These are phyloP conservation scores for Conus canariensis DNA, from an alignment of 2,888 invertebrate species.

Conservation along the genomic window DNA sequence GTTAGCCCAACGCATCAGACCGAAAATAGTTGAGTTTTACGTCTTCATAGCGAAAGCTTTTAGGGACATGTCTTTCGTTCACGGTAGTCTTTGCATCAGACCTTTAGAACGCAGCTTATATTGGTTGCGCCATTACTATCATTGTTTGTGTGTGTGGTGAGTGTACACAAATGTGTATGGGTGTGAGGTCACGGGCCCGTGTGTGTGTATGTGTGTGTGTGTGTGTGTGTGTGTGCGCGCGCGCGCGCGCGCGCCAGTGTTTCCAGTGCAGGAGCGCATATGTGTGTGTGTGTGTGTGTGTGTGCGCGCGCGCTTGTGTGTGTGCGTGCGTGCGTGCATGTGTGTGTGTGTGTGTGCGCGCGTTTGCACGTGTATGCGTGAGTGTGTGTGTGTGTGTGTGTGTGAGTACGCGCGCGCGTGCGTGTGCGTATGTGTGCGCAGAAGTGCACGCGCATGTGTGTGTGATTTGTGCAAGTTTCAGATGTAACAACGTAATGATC, in stretches of 20 bases:
- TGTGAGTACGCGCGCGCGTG: not conserved
- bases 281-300: not conserved
- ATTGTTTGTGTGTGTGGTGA: not conserved
- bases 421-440: not conserved
- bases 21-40: too few species aligned
- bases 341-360: not conserved
- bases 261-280: not conserved
- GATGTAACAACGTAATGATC: too few species aligned
- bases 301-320: not conserved
- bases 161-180: not conserved
- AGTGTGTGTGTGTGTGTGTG: conserved; percentile 1
- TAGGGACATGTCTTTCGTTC: too few species aligned
- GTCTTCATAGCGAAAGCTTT: too few species aligned
- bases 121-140: too few species aligned
- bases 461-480: not conserved
- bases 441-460: not conserved
- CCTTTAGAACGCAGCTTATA: too few species aligned
- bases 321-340: not conserved
- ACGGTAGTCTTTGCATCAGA: too few species aligned
- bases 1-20: too few species aligned
- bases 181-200: not conserved
- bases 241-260: not conserved
- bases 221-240: conserved; percentile 4
- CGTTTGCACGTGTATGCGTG: not conserved
- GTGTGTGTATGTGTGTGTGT: not conserved